Evolutionary conservation across 2,113 vertebrate species (phyloP), one percentile per base, ranked within the genome.

Genomic region (Cathartes aura): DNA sequence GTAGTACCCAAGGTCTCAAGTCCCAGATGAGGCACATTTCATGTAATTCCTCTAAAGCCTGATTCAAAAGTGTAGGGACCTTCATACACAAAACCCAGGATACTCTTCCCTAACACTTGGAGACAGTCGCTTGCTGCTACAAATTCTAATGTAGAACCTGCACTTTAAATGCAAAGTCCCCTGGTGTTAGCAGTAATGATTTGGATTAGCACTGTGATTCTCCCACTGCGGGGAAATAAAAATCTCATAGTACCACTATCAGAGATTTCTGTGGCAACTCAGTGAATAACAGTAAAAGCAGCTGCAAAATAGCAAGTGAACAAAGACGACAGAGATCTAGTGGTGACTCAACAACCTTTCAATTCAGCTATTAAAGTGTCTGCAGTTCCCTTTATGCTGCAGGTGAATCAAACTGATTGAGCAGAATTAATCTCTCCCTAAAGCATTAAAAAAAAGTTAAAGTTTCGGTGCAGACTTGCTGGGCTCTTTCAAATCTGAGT

Each of bases 401-500:
- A 91, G 76, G 89, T 82, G 79, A 97, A 96, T 97, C 79, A 93
- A 97, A 96, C 68, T 76, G 76, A 92, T 88, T 93, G 92, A 93
- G 81, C n/a, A 80, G 82, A 91, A 94, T 96, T 94, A 90, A 89
- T 86, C 89, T 94, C 71, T 95, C 83, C 79, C 90, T 73, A 60
- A 56, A 91, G 85, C 84, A 81, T 88, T 62, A 74, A 62, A 78
- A 73, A 84, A 82, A 95, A 43, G 59, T 74, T 79, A 26, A 85
- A 86, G 53, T 78, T 96, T 90, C 78, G 82, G 73, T 30, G 24
- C 50, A 80, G 55, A 55, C 75, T 92, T 81, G 42, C 55, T 92
- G 82, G 82, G 53, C 29, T 94, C 47, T 94, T 93, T 93, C 75
- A 93, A 83, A 90, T 45, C 18, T 24, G 42, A 84, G 74, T 81